Evolutionary conservation across 2,888 invertebrate genomes (phyloP), one percentile per base, ranked within the genome.

Genomic region (Ochropleura plecta): DNA sequence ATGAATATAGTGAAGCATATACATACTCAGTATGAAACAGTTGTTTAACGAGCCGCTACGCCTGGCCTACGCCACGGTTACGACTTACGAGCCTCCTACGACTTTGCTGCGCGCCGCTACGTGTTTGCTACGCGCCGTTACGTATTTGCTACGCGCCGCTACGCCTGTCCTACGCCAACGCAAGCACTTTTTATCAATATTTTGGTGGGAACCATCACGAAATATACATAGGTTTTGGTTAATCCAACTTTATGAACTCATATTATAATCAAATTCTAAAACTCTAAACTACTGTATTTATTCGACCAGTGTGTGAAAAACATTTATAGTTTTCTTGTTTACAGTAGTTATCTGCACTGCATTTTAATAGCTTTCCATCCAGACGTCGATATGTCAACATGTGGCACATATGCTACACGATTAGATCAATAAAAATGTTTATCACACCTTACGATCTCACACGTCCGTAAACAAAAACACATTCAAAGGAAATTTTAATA

Each of bases 401-500:
- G 78, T 85, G 85, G 76, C 84, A 76, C 89, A 87, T 75, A 83
- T 88, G 84, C 71, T 79, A 69, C 66, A 64, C 82, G 83, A 87
- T 81, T 83, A 78, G 81, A 82, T 86, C 88, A 79, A 88, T 89
- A 89, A 88, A 84, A 78, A 74, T 91, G 91, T 92, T 92, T 91
- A 90, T 78, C 72, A 71, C 70, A 76, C 62, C 68, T 73, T 72
- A 55, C 59, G 57, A 71, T 57, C 73, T 55, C 59, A 48, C 60
- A 65, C 65, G 78, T 74, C 62, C 40, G 73, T 79, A 86, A 88
- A 88, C 81, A 86, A 66, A 60, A 40, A 60, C 30, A 69, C 60
- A 53, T 60, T 51, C 46, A 60, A 20, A 44, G 62, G 5, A 44
- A 62, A 62, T 44, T 44, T n/a, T 20, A 62, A 44, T n/a, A 42